Conservation (phyloP, 2,113 vertebrate genomes). For the Irena cyanogastra region DNA sequence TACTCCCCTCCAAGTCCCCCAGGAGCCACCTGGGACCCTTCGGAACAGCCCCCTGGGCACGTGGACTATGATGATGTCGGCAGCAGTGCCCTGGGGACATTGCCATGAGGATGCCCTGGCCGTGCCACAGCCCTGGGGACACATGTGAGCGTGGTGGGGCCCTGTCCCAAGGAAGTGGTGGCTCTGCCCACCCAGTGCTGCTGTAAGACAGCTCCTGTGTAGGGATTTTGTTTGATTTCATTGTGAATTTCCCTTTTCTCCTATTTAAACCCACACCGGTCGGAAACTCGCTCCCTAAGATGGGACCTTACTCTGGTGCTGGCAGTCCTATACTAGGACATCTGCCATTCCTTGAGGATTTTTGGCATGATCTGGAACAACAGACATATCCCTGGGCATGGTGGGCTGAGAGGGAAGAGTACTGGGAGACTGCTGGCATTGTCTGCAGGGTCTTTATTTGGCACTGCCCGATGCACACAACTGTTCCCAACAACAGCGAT, state of each 20-base stretch:
- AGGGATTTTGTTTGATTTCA: neutral
- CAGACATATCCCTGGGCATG: fast-evolving
- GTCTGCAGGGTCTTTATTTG: neutral
- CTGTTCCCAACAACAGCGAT: fast-evolving
- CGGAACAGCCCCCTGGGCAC: fast-evolving
- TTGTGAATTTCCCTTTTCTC: neutral
- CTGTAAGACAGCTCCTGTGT: fast-evolving
- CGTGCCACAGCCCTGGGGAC: fast-evolving
- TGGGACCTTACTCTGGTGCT: fast-evolving
- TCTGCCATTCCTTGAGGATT: fast-evolving
- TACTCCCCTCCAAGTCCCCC: fast-evolving
- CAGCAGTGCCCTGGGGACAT: fast-evolving
- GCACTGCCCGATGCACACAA: fast-evolving
- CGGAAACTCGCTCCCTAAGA: fast-evolving
- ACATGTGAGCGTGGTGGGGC: fast-evolving
- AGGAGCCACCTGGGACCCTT: neutral
- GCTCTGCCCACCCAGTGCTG: fast-evolving
- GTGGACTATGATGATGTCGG: neutral
- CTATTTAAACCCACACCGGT: neutral
- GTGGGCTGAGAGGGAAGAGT: fast-evolving
- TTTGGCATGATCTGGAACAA: neutral
- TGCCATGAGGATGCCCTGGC: neutral
- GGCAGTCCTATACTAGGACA: too few species aligned
- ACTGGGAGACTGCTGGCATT: too few species aligned
- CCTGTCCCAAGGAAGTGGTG: neutral